Evolutionary conservation across 2,113 vertebrate species (phyloP).

Genomic region (Athene cunicularia): DNA sequence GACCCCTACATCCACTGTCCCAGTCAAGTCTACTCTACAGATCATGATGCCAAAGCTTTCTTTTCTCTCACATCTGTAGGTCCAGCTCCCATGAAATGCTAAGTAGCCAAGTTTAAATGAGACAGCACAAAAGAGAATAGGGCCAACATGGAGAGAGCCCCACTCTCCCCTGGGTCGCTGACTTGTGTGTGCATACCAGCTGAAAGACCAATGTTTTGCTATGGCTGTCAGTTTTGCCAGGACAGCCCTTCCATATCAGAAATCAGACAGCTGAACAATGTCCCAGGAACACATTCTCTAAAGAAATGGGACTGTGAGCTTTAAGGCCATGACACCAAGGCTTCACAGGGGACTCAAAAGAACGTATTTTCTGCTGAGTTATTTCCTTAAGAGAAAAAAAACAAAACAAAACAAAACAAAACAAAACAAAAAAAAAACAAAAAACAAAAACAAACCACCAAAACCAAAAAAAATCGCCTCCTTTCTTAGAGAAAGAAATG

Average conservation of each 20-base stretch:
- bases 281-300: neutral
- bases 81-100: neutral
- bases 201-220: neutral
- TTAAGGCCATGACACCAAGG: neutral
- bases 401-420: too few species aligned
- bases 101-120: neutral
- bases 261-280: neutral
- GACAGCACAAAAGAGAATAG: neutral
- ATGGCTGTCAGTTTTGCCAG: neutral
- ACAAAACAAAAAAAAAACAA: neutral
- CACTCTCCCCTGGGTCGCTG: neutral
- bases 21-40: neutral
- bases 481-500: neutral
- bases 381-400: neutral
- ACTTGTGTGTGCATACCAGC: rapidly evolving
- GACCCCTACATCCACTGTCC: neutral
- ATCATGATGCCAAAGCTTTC: neutral
- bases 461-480: neutral
- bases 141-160: neutral
- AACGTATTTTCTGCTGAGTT: neutral
- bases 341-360: neutral
- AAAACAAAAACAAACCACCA: too few species aligned
- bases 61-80: neutral
- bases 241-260: neutral
- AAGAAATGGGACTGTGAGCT: neutral